phyloP scores from a whole-genome alignment of 2,797 vertebrate species.

The Liparis tanakae region DNA sequence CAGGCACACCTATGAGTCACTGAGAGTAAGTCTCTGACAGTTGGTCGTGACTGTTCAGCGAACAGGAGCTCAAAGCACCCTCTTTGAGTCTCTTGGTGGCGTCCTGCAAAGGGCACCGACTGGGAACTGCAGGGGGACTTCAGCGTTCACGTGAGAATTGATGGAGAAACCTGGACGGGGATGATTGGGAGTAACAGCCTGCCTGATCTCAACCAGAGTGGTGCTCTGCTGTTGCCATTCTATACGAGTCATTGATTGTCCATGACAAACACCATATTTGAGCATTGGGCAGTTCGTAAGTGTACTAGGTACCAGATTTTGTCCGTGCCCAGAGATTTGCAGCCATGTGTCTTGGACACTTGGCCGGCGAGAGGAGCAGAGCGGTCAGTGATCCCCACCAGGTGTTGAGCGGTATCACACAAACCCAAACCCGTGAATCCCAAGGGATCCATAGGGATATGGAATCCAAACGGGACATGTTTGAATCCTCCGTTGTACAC shows the following conservation, averaged over 20 bases:
- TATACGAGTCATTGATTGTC: not conserved
- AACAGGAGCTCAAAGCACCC: too few relatives aligned
- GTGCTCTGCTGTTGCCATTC: not conserved
- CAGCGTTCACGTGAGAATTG: too few relatives aligned
- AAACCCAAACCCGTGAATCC: not conserved
- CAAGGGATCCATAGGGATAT: not conserved
- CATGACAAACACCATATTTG: not conserved
- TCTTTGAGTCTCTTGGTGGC: not conserved
- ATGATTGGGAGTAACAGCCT: too few relatives aligned
- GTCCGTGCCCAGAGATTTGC: not conserved
- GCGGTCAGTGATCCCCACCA: not conserved
- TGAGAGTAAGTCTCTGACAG: too few relatives aligned
- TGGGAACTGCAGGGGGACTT: not conserved
- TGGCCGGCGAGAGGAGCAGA: not conserved
- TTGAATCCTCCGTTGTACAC: not conserved
- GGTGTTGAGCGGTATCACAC: not conserved
- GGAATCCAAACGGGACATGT: not conserved
- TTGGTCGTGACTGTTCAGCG: too few relatives aligned
- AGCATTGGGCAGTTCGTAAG: not conserved
- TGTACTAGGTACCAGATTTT: not conserved
- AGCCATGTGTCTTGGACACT: not conserved
- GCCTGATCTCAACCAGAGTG: not conserved
- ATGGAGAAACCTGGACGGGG: not conserved
- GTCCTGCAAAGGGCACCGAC: too few relatives aligned
- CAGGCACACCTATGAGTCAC: too few relatives aligned